Evolutionary conservation across 2,113 vertebrate species (phyloP).

Genomic region (Myanophis thanlyinensis): DNA sequence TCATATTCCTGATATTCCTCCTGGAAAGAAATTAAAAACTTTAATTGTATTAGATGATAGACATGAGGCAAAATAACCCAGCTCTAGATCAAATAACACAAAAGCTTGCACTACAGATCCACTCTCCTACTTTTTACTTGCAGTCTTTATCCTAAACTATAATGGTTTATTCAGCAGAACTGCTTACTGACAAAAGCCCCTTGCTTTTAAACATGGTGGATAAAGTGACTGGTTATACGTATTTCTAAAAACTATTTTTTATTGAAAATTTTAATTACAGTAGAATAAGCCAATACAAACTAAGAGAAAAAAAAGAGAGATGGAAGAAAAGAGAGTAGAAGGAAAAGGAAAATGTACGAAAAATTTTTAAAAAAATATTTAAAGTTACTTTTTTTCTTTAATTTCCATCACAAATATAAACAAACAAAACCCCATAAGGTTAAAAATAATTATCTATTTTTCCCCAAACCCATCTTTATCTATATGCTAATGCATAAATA

Average conservation of each 20-base stretch:
- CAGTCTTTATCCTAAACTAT: neutral
- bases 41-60: neutral
- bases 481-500: neutral
- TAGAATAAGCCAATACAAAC: neutral
- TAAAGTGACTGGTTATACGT: neutral
- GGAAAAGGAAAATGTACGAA: neutral
- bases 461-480: neutral
- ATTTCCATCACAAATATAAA: neutral
- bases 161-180: neutral
- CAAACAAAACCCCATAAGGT: neutral
- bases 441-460: neutral
- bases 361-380: neutral
- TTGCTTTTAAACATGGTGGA: neutral
- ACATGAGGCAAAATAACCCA: conserved; percentile 15
- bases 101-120: neutral
- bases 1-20: conserved; percentile 96
- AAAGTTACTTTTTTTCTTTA: neutral
- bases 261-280: neutral
- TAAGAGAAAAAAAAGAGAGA: neutral
- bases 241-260: neutral
- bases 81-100: neutral
- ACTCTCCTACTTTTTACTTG: neutral
- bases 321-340: neutral
- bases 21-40: conserved; percentile 58
- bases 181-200: neutral